Base-by-base conservation (phyloP, 2,797 vertebrate genomes). In the Silurus lanzhouensis region DNA sequence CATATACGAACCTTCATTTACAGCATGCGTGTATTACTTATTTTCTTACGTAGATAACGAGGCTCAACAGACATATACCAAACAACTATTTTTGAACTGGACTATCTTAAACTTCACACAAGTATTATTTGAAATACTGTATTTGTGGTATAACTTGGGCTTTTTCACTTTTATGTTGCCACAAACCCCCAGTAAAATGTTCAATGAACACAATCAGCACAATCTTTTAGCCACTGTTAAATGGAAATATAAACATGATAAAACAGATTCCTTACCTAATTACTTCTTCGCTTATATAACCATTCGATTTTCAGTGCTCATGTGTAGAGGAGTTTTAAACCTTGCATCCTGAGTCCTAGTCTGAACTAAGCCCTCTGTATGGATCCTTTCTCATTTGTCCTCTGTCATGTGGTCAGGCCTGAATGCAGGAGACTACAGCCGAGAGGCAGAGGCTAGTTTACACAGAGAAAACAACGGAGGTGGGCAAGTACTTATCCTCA, bases 261-360 rank as follows among this genome's bases (percentile, higher is more conserved):
- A 77, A 83, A 68, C 79, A 48, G 44, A 82, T 79, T 71, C 7
- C 87, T 88, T 75, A 89, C 89, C 89, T 81, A 58, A 55, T 75
- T 64, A 31, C 46, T 57, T 52, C 64, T 75, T 86, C 70, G 64
- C 71, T 85, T 76, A 85, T 52, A 87, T 67, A 48, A 81, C 81
- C 72, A 61, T 83, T 57, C 76, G 76, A n/a, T 81, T 66, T 64
- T 89, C 67, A 64, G 27, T 61, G 70, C 31, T 75, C 68, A 78
- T 13, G 0, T 67, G 64, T 58, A 20, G 27, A 63, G 58, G 17
- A 67, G 4, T 83, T 74, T 78, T 48, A 79, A 75, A 48, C 19
- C 72, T 75, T 67, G 75, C 89, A 88, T 87, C n/a, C 78, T 25
- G 17, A 75, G 4, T 60, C 61, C 19, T 25, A 52, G 20, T 85